A percentile compares a stretch with the other conserved stretches of the same genome.
phyloP scores from a whole-genome alignment of 2,888 invertebrate species.

The Anoncus sp. region DNA sequence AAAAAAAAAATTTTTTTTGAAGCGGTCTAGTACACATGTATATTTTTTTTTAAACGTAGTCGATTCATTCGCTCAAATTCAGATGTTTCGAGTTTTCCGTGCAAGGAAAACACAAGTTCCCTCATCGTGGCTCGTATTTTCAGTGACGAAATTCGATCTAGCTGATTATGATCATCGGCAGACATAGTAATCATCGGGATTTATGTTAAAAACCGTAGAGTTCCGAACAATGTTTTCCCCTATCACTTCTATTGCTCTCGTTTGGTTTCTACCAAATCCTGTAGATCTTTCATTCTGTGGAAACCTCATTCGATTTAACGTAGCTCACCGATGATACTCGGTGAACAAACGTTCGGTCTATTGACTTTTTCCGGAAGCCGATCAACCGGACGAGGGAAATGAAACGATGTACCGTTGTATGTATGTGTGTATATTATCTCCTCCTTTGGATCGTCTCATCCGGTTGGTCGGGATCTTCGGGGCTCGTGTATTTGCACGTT shows the following conservation, averaged over 20 bases:
- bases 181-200: neutral
- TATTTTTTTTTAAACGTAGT: neutral
- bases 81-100: neutral
- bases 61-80: neutral
- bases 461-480: constrained; percentile 18
- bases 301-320: constrained; percentile 11
- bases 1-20: constrained; percentile 20
- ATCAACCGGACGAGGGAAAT: constrained; percentile 12
- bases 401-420: constrained; percentile 9
- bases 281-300: neutral
- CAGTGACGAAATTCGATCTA: neutral
- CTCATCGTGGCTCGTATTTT: too few species aligned
- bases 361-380: constrained; percentile 11
- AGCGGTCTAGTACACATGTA: neutral
- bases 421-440: neutral
- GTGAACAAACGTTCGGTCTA: constrained; percentile 26
- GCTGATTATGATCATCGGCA: neutral
- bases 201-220: neutral
- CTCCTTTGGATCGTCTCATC: constrained; percentile 2
- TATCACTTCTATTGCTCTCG: neutral
- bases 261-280: constrained; percentile 25
- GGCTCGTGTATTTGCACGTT: constrained; percentile 19
- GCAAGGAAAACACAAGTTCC: neutral
- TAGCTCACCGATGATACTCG: constrained; percentile 5
- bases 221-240: neutral